Conservation (phyloP, 2,888 invertebrate species). For the Tenodera sinensis region DNA sequence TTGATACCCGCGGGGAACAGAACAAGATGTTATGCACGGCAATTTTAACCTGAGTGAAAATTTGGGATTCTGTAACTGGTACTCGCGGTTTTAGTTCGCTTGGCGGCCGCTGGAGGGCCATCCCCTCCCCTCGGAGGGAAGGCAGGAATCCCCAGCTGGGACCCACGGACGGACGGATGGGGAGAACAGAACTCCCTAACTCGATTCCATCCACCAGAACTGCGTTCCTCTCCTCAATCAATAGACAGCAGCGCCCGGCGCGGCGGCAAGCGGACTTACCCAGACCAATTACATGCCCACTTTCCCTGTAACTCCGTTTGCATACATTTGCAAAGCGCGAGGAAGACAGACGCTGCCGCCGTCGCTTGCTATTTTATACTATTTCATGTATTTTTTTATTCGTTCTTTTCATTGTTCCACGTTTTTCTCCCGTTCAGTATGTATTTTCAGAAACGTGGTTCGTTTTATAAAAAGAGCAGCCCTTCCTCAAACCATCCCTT, state of each 20-base stretch:
- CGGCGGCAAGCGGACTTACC: constrained; percentile 27
- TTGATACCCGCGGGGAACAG: background rate
- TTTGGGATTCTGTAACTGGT: background rate
- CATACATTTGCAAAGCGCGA: constrained; percentile 47
- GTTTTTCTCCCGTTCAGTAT: background rate
- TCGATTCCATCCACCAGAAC: constrained; percentile 33
- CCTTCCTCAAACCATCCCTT: background rate
- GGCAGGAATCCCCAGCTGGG: constrained; percentile 18
- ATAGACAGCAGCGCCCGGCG: constrained; percentile 45
- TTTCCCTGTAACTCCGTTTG: constrained; percentile 52
- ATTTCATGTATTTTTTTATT: constrained; percentile 11
- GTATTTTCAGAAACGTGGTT: constrained; percentile 15
- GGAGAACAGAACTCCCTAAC: constrained; percentile 17
- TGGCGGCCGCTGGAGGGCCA: constrained; percentile 13
- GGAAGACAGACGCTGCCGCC: background rate
- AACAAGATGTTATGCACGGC: background rate
- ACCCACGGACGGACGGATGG: constrained; percentile 4
- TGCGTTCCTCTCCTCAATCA: constrained; percentile 43
- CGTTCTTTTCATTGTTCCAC: background rate
- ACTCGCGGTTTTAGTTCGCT: constrained; percentile 9
- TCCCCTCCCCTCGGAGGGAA: background rate
- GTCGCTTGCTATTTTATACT: constrained; percentile 9
- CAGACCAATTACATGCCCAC: constrained; percentile 53
- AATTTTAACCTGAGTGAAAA: constrained; percentile 9
- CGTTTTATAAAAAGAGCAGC: constrained; percentile 1